These are phyloP conservation scores for Drosophila setosimentum DNA, from an alignment of 2,888 invertebrate species.

Conservation along the genomic window DNA sequence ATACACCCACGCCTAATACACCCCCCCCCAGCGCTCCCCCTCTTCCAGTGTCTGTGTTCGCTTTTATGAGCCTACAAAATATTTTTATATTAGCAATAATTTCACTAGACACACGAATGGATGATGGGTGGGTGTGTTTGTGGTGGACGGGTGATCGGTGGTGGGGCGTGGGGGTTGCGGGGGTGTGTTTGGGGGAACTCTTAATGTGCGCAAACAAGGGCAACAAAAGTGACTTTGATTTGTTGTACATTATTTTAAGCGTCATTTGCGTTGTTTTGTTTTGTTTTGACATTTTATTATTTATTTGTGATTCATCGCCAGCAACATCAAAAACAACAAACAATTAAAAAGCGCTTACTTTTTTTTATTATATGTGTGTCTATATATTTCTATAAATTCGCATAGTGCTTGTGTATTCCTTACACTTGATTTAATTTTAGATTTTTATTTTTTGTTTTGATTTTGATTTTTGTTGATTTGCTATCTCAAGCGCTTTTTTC, in stretches of 20 bases:
- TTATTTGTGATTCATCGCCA: constrained; percentile 59
- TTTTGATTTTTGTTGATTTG: constrained; percentile 5
- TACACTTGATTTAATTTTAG: constrained; percentile 16
- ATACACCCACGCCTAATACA: constrained; percentile 18
- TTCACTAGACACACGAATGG: constrained; percentile 66
- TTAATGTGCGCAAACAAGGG: constrained; percentile 57
- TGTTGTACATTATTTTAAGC: constrained; percentile 58
- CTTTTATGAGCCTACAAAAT: constrained; percentile 82
- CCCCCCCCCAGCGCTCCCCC: constrained; percentile 1
- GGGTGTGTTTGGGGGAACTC: constrained; percentile 40
- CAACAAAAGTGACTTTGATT: constrained; percentile 61
- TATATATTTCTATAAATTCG: constrained; percentile 45
- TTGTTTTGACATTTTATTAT: constrained; percentile 62
- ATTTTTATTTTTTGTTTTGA: not conserved
- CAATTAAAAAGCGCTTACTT: constrained; percentile 73
- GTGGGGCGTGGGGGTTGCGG: constrained; percentile 20
- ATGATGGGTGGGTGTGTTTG: constrained; percentile 10
- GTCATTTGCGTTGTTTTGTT: constrained; percentile 45
- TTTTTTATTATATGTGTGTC: constrained; percentile 48
- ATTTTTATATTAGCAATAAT: constrained; percentile 83
- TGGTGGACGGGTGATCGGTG: not conserved
- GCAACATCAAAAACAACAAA: constrained; percentile 48
- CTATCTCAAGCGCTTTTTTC: constrained; percentile 25
- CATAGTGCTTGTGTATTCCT: constrained; percentile 25
- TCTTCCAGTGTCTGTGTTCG: constrained; percentile 46